Evolutionary conservation across 2,797 vertebrate genomes (phyloP), one percentile per base, ranked within the genome.

Genomic region (Bucorvus abyssinicus): DNA sequence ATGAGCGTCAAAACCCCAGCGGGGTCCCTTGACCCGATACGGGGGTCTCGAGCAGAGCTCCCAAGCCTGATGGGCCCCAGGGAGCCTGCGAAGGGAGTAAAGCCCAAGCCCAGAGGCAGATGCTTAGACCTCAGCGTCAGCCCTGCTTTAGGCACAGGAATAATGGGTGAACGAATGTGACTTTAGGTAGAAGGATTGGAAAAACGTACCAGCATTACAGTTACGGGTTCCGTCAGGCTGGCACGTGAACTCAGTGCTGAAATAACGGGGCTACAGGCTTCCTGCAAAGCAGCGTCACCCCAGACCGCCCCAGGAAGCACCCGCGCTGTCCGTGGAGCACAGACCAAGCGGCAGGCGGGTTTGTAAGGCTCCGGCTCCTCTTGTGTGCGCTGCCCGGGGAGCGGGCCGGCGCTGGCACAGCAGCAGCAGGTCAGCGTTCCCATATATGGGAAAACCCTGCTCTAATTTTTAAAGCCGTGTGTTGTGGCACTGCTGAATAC

Each of bases 401-500:
- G 76, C 29, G 9, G 52, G 34, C 20, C 2, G 1, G 9, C 0
- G 5, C 77, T 63, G 81, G 68, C 56, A 36, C 78, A 6, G 21
- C 75, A 76, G 82, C 27, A 8, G 88, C 84, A 86, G 91, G 88
- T 94, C 78, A 57, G 64, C 38, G 18, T 96, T 94, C 85, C 94
- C 90, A 68, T 95, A 83, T 94, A 92, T 94, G 95, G 95, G 88
- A 95, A 97, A 97, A 90, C 78, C 68, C 53, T 80, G 75, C 81
- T 96, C 57, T 32, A 73, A 90, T 91, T 96, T 94, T 92, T 87
- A 34, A 90, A 90, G 88, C 93, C 56, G 2, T 74, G 76, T 88
- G 61, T 88, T 91, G 94, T 93, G 89, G 92, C 87, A 55, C 29
- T 59, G 91, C 94, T 95, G 93, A 89, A 94, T 94, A 89, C 38